Evolutionary conservation across 2,113 vertebrate species (phyloP).

Genomic region (Grantiella picta): DNA sequence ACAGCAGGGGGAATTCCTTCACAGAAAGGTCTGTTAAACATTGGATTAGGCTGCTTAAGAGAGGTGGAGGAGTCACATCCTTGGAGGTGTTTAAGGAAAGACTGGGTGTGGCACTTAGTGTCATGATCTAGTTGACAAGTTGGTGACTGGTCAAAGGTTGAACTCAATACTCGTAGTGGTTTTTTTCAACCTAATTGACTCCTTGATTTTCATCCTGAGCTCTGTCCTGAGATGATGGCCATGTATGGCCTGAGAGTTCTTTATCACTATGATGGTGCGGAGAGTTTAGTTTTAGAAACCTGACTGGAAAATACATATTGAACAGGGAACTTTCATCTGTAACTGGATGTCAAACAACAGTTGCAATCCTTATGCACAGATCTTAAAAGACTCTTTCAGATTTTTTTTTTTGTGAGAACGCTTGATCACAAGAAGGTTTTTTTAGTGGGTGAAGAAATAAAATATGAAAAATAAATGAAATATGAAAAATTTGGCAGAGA

Average conservation of each 20-base stretch:
- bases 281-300: background rate
- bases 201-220: background rate
- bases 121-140: background rate
- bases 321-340: background rate
- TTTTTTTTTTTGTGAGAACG: background rate
- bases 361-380: background rate
- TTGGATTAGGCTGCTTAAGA: background rate
- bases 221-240: rapidly evolving
- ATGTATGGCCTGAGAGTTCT: background rate
- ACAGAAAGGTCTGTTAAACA: background rate
- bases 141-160: background rate
- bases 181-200: background rate
- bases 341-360: background rate
- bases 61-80: background rate
- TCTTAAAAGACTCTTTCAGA: background rate
- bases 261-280: background rate
- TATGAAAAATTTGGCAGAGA: background rate
- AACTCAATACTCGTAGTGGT: background rate
- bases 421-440: background rate
- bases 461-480: background rate
- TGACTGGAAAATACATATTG: background rate
- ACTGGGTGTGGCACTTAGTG: background rate
- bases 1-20: background rate
- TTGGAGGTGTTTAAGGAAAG: background rate
- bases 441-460: background rate